A percentile compares a stretch with the other conserved stretches of the same genome.
Conservation (phyloP, 1,140 invertebrate species). For the Oedothorax gibbosus region DNA sequence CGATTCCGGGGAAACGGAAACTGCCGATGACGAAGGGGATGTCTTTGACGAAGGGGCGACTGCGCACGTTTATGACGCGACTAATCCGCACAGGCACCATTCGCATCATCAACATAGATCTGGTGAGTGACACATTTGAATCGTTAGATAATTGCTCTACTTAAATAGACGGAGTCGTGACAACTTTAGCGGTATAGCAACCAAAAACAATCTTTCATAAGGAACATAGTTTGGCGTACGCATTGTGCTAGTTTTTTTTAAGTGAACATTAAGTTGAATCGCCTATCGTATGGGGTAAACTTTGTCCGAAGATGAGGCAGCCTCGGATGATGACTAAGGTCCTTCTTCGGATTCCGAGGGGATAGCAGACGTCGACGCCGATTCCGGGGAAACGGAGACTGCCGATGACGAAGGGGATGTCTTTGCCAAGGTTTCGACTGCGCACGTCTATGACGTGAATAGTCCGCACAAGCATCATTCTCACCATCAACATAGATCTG, state of each 20-base stretch:
- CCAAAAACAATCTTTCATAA: no score
- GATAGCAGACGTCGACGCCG: conserved; percentile 65
- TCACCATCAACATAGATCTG: conserved; percentile 35
- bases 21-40: conserved; percentile 48
- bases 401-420: conserved; percentile 54
- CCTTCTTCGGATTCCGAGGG: conserved; percentile 79
- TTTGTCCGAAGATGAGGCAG: conserved; percentile 72
- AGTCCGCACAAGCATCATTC: conserved; percentile 40
- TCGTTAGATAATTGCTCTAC: no score
- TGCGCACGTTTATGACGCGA: neutral
- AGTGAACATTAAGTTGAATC: no score
- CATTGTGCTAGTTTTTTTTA: no score
- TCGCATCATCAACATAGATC: conserved; percentile 34
- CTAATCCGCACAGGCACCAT: conserved; percentile 31
- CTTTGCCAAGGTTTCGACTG: conserved; percentile 24
- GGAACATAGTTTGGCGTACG: no score
- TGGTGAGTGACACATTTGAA: conserved; percentile 2
- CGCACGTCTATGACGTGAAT: no score
- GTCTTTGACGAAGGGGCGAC: conserved; percentile 49
- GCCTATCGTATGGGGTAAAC: no score
- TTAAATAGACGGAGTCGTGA: no score
- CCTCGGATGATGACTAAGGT: conserved; percentile 66
- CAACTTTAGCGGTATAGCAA: no score
- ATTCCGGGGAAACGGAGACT: conserved; percentile 59
- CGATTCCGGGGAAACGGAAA: conserved; percentile 60